These are phyloP conservation scores for Plecotus auritus DNA, from an alignment of 2,113 vertebrate species.

Conservation along the genomic window DNA sequence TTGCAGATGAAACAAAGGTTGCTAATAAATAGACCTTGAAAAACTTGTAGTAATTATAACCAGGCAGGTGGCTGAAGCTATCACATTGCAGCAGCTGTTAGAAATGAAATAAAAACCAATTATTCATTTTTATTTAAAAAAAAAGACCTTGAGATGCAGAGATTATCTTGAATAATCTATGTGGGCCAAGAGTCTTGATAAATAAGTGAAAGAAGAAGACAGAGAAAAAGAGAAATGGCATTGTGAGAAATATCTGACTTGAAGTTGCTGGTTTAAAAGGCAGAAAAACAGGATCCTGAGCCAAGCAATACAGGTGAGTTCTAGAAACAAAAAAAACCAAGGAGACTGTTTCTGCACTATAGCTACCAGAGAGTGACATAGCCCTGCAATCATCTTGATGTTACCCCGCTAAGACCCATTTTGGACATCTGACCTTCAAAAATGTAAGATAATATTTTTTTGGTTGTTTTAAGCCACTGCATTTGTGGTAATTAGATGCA, in stretches of 20 bases:
- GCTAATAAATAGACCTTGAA: not conserved
- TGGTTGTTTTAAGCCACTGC: not conserved
- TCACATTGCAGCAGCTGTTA: too few species aligned
- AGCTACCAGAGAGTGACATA: not conserved
- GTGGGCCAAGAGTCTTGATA: not conserved
- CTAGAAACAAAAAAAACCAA: not conserved
- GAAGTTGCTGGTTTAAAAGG: not conserved
- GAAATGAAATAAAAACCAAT: too few species aligned
- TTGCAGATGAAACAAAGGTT: not conserved
- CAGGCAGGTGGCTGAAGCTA: too few species aligned
- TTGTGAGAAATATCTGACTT: not conserved
- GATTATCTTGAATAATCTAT: not conserved
- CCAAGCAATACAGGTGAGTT: not conserved
- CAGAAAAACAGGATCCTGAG: not conserved
- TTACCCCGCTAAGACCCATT: not conserved
- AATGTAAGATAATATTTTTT: not conserved
- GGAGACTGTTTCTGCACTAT: not conserved
- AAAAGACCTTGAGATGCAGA: not conserved
- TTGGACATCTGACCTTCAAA: not conserved
- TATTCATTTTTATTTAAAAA: too few species aligned
- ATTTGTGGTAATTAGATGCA: not conserved
- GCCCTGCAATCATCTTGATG: not conserved
- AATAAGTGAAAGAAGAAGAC: not conserved
- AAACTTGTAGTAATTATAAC: too few species aligned
- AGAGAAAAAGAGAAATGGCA: not conserved